Percentiles rank a stretch among this genome's conserved stretches.
phyloP scores from a whole-genome alignment of 1,140 invertebrate genomes.

The Parapsyche elsis region DNA sequence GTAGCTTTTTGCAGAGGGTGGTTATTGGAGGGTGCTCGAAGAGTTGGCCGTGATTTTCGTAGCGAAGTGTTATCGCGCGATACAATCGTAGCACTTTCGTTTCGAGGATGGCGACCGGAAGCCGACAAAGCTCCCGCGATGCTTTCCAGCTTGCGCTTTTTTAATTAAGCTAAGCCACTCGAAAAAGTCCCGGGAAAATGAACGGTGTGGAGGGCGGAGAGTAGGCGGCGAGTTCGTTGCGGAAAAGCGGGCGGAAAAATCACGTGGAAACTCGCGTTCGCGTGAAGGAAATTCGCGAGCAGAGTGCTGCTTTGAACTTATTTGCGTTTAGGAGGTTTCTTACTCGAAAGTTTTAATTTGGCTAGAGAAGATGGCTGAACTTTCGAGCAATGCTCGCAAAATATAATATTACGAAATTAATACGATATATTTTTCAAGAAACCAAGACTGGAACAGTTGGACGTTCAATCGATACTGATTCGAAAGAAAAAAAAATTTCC shows the following conservation, averaged over 20 bases:
- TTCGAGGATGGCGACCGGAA: conserved; percentile 3
- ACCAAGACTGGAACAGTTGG: too few relatives aligned
- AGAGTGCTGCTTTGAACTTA: background rate
- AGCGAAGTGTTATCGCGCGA: conserved; percentile 26
- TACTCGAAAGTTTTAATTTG: background rate
- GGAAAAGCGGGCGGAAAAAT: background rate
- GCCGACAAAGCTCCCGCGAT: conserved; percentile 11
- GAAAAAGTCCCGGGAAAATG: background rate
- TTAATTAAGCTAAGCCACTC: conserved; percentile 35
- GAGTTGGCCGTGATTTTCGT: conserved; percentile 37
- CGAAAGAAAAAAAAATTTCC: too few relatives aligned
- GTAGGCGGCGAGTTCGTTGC: too few relatives aligned
- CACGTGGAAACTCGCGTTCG: background rate
- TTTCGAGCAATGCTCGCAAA: too few relatives aligned
- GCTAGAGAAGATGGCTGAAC: too few relatives aligned
- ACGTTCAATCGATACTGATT: too few relatives aligned
- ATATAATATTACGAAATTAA: too few relatives aligned
- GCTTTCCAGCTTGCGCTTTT: conserved; percentile 25
- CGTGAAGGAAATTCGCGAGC: background rate
- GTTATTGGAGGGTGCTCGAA: conserved; percentile 26
- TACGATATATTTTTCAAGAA: too few relatives aligned
- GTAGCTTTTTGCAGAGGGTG: background rate
- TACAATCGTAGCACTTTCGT: conserved; percentile 32
- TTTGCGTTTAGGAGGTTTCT: background rate
- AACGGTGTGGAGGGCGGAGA: background rate